Base-by-base conservation (phyloP, 2,888 invertebrate genomes). In the Hydrotaea cyrtoneurina region DNA sequence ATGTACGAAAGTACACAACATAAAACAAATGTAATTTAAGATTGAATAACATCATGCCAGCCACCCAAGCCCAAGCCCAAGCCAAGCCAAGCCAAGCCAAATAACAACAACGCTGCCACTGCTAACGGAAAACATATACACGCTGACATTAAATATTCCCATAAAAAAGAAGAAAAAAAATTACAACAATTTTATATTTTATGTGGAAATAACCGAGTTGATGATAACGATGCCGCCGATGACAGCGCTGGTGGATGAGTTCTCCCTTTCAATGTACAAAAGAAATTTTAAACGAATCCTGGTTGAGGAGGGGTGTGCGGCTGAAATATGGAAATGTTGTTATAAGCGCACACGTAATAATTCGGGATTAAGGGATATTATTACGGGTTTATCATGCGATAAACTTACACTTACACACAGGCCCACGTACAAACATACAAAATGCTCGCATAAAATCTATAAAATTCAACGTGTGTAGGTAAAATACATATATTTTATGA, bases 11-110 rank as follows among this genome's bases (percentile, higher is more conserved):
- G 43, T 43, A 13, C 15, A 43, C 15, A 43, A 50, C 59, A 59
- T 59, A 59, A 59, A 59, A 26, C 15, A 59, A 59, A 59, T 59
- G 26, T 59, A 59, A 59, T 59, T 59, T 26, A 59, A 26, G 19
- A 59, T 23, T 59, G 26, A 59, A 26, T 59, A 15, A 59, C 26
- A 59, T 11, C 59, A 13, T 3, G 19, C 57, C 57, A 23, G n/a
- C n/a, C n/a, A n/a, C n/a, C n/a, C n/a, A n/a, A n/a, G 7, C 31
- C 31, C 7, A 31, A 2, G 31, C 31, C 2, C 2, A 31, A 31
- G 7, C 7, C 31, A 31, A 31, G 31, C 7, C 2, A 31, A 31
- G 31, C 7, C 31, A 31, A 31, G 31, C 7, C 31, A 7, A 31
- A 31, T 31, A 31, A 31, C 31, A 31, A 31, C 2, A 59, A 59